Evolutionary conservation across 1,140 invertebrate species (phyloP).

Genomic region (Lordiphosa mommai): DNA sequence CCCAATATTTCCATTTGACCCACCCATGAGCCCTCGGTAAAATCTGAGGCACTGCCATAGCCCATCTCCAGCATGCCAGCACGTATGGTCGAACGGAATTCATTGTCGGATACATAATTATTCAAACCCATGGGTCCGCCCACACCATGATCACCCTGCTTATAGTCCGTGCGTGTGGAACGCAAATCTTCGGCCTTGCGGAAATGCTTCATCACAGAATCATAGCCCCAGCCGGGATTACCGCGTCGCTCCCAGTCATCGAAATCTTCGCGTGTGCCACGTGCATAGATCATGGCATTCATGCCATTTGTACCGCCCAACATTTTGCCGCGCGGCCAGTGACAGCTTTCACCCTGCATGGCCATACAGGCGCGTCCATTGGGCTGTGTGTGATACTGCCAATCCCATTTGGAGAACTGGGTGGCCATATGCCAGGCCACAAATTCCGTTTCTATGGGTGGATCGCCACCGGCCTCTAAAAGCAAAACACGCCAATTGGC

Average conservation of each 20-base stretch:
- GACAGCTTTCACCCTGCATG: conserved; percentile 80
- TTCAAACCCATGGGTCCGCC: conserved; percentile 83
- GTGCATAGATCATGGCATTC: conserved; percentile 88
- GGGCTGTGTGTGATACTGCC: conserved; percentile 74
- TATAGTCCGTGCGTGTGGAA: conserved; percentile 80
- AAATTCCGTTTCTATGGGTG: conserved; percentile 68
- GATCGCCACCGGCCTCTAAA: conserved; percentile 81
- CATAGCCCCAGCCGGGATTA: conserved; percentile 85
- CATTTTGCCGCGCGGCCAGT: conserved; percentile 84
- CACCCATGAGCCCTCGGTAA: conserved; percentile 80
- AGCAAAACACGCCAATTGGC: conserved; percentile 77
- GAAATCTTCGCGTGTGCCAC: conserved; percentile 85
- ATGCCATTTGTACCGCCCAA: conserved; percentile 86
- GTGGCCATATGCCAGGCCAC: conserved; percentile 77
- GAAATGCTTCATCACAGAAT: conserved; percentile 87
- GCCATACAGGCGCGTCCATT: conserved; percentile 76
- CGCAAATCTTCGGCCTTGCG: conserved; percentile 83
- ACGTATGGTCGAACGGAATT: conserved; percentile 78
- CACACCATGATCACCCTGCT: conserved; percentile 82
- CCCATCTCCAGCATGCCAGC: conserved; percentile 78
- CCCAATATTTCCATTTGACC: conserved; percentile 81
- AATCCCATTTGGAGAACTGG: conserved; percentile 76
- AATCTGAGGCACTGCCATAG: conserved; percentile 81
- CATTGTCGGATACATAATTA: conserved; percentile 79
- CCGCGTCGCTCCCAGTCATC: conserved; percentile 84